Base-by-base conservation (phyloP, 2,113 vertebrate genomes). In the Lipophrys pholis region DNA sequence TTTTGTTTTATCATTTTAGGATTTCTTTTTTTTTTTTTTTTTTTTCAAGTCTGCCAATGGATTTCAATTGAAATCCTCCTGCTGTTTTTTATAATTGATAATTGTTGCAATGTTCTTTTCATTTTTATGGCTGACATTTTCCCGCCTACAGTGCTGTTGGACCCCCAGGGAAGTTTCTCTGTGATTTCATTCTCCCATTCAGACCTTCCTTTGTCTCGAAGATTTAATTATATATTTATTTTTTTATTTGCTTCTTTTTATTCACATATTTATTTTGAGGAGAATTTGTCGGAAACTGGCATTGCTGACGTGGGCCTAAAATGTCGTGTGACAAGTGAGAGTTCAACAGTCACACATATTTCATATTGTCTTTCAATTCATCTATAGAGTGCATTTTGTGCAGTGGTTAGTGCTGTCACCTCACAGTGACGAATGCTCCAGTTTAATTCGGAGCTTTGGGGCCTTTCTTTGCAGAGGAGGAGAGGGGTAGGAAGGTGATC, bases 41-140 rank as follows among this genome's bases (percentile, higher is more conserved):
- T n/a, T n/a, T n/a, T n/a, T n/a, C 21, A 58, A 39, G 8, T 48
- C 11, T 46, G 9, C 14, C 15, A 11, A n/a, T 11, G 6, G 42
- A 60, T 42, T 54, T 64, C 7, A 64, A 6, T n/a, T n/a, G 3
- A 6, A 61, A 40, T 10, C 0, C 41, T 17, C 41, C 51, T 10
- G 15, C 43, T 57, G 60, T 75, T 62, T 62, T 17, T 1, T 41
- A 1, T 46, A 54, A 36, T 6, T n/a, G 2, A 21, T 58, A 15
- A 41, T 45, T 60, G 6, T 56, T 60, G 6, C 11, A 40, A 40
- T 63, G 65, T 56, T 38, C 69, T 61, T 80, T 69, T 73, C 21
- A 68, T 60, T 53, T 51, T 30, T 57, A 9, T 61, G 42, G 61
- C 42, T 61, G 46, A 40, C 11, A 54, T 52, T 57, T 51, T 48